Base-by-base conservation (phyloP, 2,113 vertebrate species). In the Phaetusa simplex region DNA sequence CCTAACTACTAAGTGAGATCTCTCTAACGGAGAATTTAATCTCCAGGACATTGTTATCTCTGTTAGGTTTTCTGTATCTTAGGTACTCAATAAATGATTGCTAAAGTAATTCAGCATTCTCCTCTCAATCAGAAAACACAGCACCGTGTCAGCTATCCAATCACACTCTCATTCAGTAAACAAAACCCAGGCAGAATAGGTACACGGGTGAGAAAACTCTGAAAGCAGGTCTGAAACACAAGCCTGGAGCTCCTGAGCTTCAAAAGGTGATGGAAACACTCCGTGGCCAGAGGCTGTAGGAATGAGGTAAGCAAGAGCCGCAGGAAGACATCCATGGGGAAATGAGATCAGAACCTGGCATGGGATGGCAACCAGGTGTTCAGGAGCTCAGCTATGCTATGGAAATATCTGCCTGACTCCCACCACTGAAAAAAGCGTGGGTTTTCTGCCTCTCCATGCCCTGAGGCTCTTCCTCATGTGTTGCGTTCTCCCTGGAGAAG, bases 31-130 rank as follows among this genome's bases (percentile, higher is more conserved):
- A 87, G 81, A 91, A 95, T 93, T 93, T 86, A 90, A 94, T 90
- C 94, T 95, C 84, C 45, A 43, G 71, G 66, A 73, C 30, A 36
- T 64, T 90, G 82, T 77, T 97, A 80, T 95, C 87, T 95, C 78
- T 80, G 38, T 42, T 38, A 45, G 76, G 45, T 91, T 88, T 93
- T 93, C 87, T 95, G 89, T 96, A 93, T 88, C 89, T 82, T 80
- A 85, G 89, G 42, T 53, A 73, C 84, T 95, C 93, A 97, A 96
- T 96, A 96, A 97, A 97, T 78, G 84, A 83, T 91, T 95, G 79
- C 67, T 85, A 93, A 94, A 97, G 86, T 77, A 77, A 95, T 91
- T 93, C 84, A 55, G 64, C 59, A 38, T 88, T 95, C 74, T 93
- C 55, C 56, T 87, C 89, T 97, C 82, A 59, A 66, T 96, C 71